These are phyloP conservation scores for Syngnathus scovelli DNA, from an alignment of 2,113 vertebrate genomes.

Conservation along the genomic window DNA sequence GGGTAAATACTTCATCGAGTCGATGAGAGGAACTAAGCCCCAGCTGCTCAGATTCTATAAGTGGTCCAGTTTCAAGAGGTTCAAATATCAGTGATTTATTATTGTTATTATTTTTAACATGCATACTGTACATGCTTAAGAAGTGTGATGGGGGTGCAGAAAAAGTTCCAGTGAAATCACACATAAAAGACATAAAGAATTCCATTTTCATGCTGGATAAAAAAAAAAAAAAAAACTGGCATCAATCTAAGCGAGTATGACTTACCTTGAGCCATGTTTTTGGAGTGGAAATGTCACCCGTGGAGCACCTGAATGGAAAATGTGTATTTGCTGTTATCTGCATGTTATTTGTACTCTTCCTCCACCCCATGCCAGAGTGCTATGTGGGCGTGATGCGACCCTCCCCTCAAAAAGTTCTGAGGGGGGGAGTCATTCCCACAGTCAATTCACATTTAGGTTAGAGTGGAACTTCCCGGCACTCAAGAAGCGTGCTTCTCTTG, in stretches of 20 bases:
- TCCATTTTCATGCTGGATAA: background rate
- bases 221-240: background rate
- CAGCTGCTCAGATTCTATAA: slow-evolving; percentile 39
- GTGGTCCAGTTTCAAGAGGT: slow-evolving; percentile 6
- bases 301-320: background rate
- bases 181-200: background rate
- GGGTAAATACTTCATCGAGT: background rate
- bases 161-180: background rate
- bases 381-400: slow-evolving; percentile 42
- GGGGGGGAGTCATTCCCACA: background rate
- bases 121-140: background rate
- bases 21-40: background rate
- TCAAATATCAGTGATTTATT: slow-evolving; percentile 21
- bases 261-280: slow-evolving; percentile 56
- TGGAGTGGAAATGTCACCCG: background rate
- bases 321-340: background rate
- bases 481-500: background rate
- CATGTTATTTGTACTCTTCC: slow-evolving; percentile 31
- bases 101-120: slow-evolving; percentile 4
- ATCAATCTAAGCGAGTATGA: no score
- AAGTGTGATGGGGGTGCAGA: background rate
- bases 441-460: background rate
- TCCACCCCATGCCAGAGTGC: background rate
- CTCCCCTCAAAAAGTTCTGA: slow-evolving; percentile 15
- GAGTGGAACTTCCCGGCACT: background rate